Conservation (phyloP, 2,888 invertebrate species). For the Epiblema foenella region DNA sequence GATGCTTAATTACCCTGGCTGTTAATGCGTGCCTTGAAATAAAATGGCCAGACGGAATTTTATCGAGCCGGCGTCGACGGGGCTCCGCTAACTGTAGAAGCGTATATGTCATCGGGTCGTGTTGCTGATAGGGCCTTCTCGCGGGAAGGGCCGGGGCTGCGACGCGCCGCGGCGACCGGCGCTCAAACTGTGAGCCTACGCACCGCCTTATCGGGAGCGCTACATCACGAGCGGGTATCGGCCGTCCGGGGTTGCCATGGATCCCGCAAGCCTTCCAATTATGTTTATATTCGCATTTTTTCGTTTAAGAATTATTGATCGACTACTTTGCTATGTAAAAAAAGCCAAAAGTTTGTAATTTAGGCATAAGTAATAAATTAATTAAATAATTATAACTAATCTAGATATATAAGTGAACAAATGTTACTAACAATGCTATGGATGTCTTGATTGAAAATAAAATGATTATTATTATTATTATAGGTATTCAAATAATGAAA, state of each 20-base stretch:
- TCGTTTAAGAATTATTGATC: not conserved
- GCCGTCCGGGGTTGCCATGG: not conserved
- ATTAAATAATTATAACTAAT: no score
- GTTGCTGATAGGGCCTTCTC: not conserved
- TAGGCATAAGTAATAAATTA: no score
- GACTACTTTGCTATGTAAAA: not conserved
- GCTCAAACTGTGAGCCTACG: conserved; percentile 51
- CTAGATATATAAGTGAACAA: no score
- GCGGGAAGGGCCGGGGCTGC: conserved; percentile 45
- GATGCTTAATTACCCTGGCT: conserved; percentile 76
- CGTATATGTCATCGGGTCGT: not conserved
- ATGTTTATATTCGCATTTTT: not conserved
- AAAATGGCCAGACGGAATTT: conserved; percentile 70
- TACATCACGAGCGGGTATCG: conserved; percentile 23
- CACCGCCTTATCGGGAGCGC: conserved; percentile 35
- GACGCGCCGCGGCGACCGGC: conserved; percentile 41
- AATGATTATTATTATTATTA: no score
- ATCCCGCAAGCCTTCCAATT: not conserved
- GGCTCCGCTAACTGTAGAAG: conserved; percentile 43
- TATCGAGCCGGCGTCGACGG: conserved; percentile 58
- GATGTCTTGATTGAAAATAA: no score
- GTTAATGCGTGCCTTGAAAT: conserved; percentile 71
- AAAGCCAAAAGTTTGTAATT: no score
- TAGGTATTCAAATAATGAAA: no score
- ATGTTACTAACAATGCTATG: no score